These are phyloP conservation scores for Sinosuthora webbiana DNA, from an alignment of 2,113 vertebrate species.

Conservation along the genomic window DNA sequence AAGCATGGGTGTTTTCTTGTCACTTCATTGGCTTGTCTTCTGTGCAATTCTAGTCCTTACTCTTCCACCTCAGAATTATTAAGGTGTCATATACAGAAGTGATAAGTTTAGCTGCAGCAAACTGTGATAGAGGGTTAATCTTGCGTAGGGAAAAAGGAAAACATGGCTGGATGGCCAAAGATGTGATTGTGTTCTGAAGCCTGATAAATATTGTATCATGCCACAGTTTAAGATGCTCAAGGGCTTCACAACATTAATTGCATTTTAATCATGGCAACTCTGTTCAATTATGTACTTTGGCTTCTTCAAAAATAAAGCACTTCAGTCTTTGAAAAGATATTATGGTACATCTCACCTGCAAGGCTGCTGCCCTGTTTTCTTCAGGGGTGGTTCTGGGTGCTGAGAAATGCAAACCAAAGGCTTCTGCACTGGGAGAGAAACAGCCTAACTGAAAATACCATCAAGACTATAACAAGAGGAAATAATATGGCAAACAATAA, in stretches of 20 bases:
- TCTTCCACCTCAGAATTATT: neutral
- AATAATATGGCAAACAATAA: neutral
- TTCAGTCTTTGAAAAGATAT: neutral
- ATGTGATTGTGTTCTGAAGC: constrained; percentile 31
- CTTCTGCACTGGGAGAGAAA: neutral
- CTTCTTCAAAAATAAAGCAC: neutral
- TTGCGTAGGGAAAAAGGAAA: neutral
- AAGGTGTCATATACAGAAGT: neutral
- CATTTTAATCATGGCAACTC: constrained; percentile 19
- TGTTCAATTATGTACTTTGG: constrained; percentile 2
- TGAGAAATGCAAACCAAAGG: neutral
- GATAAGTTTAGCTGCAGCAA: neutral
- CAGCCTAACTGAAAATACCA: neutral
- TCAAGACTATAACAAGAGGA: neutral
- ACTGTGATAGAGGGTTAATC: neutral
- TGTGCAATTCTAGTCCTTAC: neutral
- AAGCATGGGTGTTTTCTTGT: neutral
- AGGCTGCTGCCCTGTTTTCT: neutral
- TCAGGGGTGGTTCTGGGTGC: neutral
- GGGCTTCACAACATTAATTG: constrained; percentile 24
- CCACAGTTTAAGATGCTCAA: constrained; percentile 10
- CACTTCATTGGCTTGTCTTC: neutral
- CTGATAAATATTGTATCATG: constrained; percentile 34
- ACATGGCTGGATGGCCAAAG: constrained; percentile 4
- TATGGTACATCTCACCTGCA: neutral